Evolutionary conservation across 2,113 vertebrate genomes (phyloP).

Genomic region (Pachycephala philippinensis): DNA sequence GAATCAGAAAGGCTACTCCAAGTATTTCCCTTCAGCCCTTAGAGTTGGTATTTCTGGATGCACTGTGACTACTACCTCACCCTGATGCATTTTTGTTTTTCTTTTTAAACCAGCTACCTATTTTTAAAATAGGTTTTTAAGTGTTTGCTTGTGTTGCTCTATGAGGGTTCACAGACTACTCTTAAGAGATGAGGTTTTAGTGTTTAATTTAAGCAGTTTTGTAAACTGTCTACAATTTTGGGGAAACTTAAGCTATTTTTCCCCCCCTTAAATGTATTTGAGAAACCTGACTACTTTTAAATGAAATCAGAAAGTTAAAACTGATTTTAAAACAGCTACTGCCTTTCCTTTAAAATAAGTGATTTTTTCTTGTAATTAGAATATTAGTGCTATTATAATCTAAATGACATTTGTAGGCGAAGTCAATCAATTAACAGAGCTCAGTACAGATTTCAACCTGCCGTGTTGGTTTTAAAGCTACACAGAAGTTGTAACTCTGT

Average conservation of each 20-base stretch:
- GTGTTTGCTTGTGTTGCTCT: not conserved
- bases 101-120: constrained; percentile 25
- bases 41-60: not conserved
- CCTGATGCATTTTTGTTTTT: not conserved
- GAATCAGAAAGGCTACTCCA: not conserved
- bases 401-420: not conserved
- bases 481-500: not conserved
- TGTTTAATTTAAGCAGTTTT: not conserved
- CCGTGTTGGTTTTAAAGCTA: not conserved
- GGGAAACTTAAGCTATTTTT: not conserved
- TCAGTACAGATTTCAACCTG: not conserved
- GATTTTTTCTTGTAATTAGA: not conserved
- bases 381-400: not conserved
- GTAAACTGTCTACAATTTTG: not conserved
- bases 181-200: not conserved
- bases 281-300: not conserved
- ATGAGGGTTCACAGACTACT: not conserved
- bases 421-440: not conserved
- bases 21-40: not conserved
- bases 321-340: constrained; percentile 10
- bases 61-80: constrained; percentile 59
- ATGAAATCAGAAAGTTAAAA: not conserved
- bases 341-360: not conserved
- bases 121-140: constrained; percentile 13
- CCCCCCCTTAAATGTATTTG: not conserved